Evolutionary conservation across 2,888 invertebrate genomes (phyloP).

Genomic region (Andrena praecox): DNA sequence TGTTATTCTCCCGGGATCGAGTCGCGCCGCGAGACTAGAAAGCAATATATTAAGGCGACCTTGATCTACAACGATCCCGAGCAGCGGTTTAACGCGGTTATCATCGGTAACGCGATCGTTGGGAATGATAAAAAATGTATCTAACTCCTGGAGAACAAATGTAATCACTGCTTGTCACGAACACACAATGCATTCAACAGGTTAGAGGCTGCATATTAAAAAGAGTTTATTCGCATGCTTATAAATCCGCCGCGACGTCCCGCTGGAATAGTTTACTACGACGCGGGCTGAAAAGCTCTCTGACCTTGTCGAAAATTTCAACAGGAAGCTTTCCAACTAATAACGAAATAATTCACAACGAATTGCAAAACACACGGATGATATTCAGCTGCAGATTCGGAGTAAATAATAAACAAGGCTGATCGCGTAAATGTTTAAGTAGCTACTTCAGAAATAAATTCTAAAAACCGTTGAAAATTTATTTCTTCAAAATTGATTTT

Average conservation of each 20-base stretch:
- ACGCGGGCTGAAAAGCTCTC: not conserved
- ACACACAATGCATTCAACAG: conserved; percentile 83
- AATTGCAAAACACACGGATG: too few relatives aligned
- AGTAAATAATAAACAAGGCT: too few relatives aligned
- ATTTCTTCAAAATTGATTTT: too few relatives aligned
- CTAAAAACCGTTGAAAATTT: too few relatives aligned
- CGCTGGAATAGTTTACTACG: conserved; percentile 16
- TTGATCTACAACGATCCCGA: conserved; percentile 54
- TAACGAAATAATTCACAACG: too few relatives aligned
- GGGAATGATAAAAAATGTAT: conserved; percentile 69
- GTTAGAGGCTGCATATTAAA: conserved; percentile 81
- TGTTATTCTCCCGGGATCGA: conserved; percentile 11
- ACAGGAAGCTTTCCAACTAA: not conserved
- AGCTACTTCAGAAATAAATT: too few relatives aligned
- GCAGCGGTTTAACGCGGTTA: conserved; percentile 60
- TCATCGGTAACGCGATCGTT: conserved; percentile 67
- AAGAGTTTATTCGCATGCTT: conserved; percentile 82
- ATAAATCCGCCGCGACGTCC: conserved; percentile 52
- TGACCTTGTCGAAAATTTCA: not conserved
- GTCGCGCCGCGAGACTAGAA: conserved; percentile 28
- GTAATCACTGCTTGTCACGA: conserved; percentile 84
- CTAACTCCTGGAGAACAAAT: conserved; percentile 77
- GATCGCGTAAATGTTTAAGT: too few relatives aligned
- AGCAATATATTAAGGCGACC: conserved; percentile 31
- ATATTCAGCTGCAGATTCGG: too few relatives aligned